Percentiles rank a stretch among this genome's conserved stretches.
Conservation (phyloP, 2,888 invertebrate species). For the Endomychus coccineus region DNA sequence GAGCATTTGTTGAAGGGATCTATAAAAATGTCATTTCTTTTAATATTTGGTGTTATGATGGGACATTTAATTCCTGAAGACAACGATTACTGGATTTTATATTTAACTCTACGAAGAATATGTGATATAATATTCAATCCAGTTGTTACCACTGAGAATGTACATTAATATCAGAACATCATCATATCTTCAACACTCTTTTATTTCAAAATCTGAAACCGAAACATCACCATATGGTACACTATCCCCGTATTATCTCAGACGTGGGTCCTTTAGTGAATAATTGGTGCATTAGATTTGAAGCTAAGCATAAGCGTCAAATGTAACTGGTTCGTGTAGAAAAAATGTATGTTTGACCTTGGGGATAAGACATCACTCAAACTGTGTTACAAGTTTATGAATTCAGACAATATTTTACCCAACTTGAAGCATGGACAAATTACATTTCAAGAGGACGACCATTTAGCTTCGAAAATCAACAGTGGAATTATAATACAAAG, state of each 20-base stretch:
- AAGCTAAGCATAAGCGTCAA: conserved; percentile 19
- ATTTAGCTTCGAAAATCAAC: too few species aligned
- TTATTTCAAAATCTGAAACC: conserved; percentile 18
- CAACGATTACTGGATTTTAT: conserved; percentile 17
- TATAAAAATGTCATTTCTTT: conserved; percentile 24
- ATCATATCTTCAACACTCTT: conserved; percentile 8
- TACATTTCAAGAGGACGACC: too few species aligned
- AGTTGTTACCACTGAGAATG: conserved; percentile 2
- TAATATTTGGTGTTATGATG: conserved; percentile 22
- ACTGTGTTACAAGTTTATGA: too few species aligned
- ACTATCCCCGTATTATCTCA: conserved; percentile 18
- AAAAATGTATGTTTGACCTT: conserved; percentile 2
- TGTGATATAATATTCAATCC: neutral
- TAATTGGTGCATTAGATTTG: conserved; percentile 22
- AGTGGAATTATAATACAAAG: too few species aligned
- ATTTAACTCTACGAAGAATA: conserved; percentile 3
- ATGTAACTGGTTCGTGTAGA: conserved; percentile 4
- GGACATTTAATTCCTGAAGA: conserved; percentile 18
- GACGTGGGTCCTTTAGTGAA: conserved; percentile 19
- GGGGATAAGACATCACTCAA: conserved; percentile 4
- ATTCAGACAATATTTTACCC: too few species aligned
- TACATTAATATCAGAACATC: conserved; percentile 13
- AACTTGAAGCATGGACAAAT: too few species aligned
- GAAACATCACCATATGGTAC: conserved; percentile 20
- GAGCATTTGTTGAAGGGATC: conserved; percentile 22